These are phyloP conservation scores for Archivesica marissinica DNA, from an alignment of 1,140 invertebrate genomes.

Conservation along the genomic window DNA sequence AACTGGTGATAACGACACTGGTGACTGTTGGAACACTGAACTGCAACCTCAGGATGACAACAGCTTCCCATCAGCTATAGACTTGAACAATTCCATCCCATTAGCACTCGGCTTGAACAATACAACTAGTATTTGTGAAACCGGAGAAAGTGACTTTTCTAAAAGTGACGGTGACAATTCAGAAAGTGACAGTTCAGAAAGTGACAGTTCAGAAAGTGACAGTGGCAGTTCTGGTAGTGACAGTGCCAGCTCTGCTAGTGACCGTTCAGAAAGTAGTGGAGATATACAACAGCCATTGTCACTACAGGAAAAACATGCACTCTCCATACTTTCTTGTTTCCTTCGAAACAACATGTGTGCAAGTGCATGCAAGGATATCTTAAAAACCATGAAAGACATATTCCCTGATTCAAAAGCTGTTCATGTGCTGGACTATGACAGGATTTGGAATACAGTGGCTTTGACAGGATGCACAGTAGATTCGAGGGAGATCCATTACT, in stretches of 20 bases:
- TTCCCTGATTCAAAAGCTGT: neutral
- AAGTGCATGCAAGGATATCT: slow-evolving; percentile 29
- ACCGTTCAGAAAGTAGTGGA: no score
- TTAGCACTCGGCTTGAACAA: no score
- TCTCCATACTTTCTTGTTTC: slow-evolving; percentile 38
- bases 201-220: slow-evolving; percentile 2
- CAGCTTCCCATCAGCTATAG: no score
- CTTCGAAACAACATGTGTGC: slow-evolving; percentile 15
- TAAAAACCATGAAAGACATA: neutral
- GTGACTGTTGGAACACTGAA: no score
- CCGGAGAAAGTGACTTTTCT: neutral
- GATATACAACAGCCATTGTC: no score
- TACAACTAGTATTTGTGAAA: no score
- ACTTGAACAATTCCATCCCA: no score
- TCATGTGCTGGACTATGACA: neutral
- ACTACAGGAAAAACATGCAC: no score
- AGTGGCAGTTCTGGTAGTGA: no score
- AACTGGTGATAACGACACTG: no score
- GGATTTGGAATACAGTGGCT: neutral
- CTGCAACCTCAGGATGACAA: no score
- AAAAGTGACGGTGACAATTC: neutral
- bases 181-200: neutral
- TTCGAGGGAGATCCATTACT: slow-evolving; percentile 33
- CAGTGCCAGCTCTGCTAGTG: no score
- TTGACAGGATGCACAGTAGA: neutral